These are phyloP conservation scores for Atlantisia rogersi DNA, from an alignment of 2,113 vertebrate genomes.

Conservation along the genomic window DNA sequence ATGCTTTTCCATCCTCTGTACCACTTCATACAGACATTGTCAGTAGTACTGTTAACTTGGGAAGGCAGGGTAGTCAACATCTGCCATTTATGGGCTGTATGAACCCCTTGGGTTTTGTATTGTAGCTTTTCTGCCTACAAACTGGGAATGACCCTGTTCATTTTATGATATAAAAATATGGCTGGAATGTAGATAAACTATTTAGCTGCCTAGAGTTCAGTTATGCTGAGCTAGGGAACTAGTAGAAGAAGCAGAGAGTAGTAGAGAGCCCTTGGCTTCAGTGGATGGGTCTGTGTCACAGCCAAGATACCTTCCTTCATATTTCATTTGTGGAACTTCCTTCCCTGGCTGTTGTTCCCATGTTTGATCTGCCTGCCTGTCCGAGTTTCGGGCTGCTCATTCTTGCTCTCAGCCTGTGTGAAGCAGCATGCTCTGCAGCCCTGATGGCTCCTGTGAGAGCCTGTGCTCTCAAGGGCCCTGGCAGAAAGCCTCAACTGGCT, in stretches of 20 bases:
- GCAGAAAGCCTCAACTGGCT: background rate
- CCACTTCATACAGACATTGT: background rate
- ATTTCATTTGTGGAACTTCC: background rate
- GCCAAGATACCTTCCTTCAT: fast-evolving
- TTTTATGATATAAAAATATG: background rate
- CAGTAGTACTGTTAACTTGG: background rate
- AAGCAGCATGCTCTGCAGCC: background rate
- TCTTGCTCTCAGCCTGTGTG: background rate
- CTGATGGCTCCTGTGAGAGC: background rate
- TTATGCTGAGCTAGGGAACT: background rate
- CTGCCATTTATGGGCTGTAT: background rate
- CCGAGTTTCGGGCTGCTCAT: background rate
- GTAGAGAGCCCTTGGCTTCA: background rate
- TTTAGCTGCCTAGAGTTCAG: background rate
- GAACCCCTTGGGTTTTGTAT: background rate
- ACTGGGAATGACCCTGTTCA: background rate
- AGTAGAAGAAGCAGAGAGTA: background rate
- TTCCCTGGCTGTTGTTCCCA: background rate
- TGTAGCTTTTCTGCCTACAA: background rate
- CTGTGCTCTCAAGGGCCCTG: background rate
- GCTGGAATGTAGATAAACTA: background rate
- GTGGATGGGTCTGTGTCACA: background rate
- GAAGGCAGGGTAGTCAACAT: background rate
- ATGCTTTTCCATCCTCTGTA: background rate
- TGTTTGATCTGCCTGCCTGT: background rate